phyloP scores from a whole-genome alignment of 2,888 invertebrate genomes.

The Buathra laborator region DNA sequence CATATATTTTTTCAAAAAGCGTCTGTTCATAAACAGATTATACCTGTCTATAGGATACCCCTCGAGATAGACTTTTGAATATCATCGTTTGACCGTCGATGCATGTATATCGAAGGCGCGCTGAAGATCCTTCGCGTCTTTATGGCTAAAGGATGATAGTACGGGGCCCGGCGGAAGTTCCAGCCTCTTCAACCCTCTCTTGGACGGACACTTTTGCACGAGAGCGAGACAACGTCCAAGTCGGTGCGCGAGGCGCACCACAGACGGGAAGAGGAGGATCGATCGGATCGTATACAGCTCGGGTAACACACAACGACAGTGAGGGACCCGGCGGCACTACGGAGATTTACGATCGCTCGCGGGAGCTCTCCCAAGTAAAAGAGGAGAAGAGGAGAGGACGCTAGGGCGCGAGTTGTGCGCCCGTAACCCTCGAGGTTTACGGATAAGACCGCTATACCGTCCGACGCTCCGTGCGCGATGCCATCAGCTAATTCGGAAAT shows the following conservation, averaged over 20 bases:
- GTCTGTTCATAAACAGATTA: neutral
- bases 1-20: neutral
- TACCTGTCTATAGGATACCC: neutral
- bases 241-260: slow-evolving; percentile 4
- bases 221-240: slow-evolving; percentile 38
- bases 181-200: slow-evolving; percentile 39
- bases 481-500: slow-evolving; percentile 62
- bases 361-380: slow-evolving; percentile 27
- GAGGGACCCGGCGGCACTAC: slow-evolving; percentile 1
- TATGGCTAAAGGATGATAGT: neutral
- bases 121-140: slow-evolving; percentile 30
- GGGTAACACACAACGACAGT: slow-evolving; percentile 8
- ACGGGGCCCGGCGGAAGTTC: neutral
- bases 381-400: slow-evolving; percentile 29
- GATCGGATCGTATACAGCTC: slow-evolving; percentile 47
- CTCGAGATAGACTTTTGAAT: slow-evolving; percentile 9
- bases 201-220: slow-evolving; percentile 41
- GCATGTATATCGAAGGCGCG: slow-evolving; percentile 14
- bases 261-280: slow-evolving; percentile 36
- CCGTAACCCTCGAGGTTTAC: slow-evolving; percentile 59
- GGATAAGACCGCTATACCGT: slow-evolving; percentile 28
- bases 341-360: slow-evolving; percentile 64
- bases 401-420: slow-evolving; percentile 10
- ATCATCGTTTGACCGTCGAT: slow-evolving; percentile 38
- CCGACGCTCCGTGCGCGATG: slow-evolving; percentile 32